phyloP scores from a whole-genome alignment of 2,113 vertebrate species.

The Ceratotherium simum region DNA sequence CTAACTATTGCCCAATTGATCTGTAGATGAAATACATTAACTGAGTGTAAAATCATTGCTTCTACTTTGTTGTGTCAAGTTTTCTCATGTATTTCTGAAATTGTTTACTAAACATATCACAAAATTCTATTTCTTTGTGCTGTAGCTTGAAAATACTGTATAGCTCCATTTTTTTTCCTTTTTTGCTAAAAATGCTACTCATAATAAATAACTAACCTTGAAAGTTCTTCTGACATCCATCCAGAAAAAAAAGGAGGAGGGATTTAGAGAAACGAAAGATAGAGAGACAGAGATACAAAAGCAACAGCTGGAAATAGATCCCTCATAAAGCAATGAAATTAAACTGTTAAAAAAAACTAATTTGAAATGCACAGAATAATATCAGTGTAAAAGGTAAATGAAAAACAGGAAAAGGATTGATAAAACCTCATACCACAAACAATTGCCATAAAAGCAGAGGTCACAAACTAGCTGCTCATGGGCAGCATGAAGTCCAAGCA shows the following conservation, averaged over 20 bases:
- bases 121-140: not conserved
- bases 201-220: conserved; percentile 12
- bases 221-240: conserved; percentile 34
- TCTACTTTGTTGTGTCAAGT: not conserved
- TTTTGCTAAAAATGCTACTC: not conserved
- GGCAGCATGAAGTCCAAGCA: not conserved
- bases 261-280: conserved; percentile 8
- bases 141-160: not conserved
- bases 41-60: conserved; percentile 3
- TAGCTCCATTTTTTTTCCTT: not conserved
- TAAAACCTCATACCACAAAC: not conserved
- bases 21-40: not conserved
- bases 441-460: not conserved
- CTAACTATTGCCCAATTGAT: not conserved
- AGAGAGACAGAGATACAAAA: not conserved
- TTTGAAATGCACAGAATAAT: not conserved
- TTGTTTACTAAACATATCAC: not conserved
- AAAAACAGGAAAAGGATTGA: not conserved
- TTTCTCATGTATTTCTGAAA: not conserved
- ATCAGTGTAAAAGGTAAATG: not conserved
- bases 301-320: conserved; percentile 19
- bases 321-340: not conserved
- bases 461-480: not conserved
- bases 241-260: not conserved
- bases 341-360: not conserved